These are phyloP conservation scores for Macrostomum cliftonense DNA, from an alignment of 2,888 invertebrate species.

Conservation along the genomic window DNA sequence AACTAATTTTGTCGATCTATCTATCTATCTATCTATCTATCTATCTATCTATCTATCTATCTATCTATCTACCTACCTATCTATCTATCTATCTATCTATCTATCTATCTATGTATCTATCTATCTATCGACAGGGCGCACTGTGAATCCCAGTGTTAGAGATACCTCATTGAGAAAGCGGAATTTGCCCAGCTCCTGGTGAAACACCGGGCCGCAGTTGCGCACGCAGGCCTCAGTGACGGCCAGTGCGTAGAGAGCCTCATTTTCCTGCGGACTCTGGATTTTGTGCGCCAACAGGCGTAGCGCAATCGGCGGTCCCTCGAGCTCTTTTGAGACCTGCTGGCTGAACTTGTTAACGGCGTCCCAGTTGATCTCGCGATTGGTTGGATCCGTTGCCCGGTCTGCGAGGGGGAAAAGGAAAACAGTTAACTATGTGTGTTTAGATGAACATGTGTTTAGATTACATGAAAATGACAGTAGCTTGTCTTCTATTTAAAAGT, in stretches of 20 bases:
- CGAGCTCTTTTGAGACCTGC: constrained; percentile 55
- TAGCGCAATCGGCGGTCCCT: constrained; percentile 63
- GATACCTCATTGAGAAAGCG: constrained; percentile 70
- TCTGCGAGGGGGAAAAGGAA: constrained; percentile 40
- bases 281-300: constrained; percentile 64
- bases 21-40: too few species aligned
- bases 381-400: constrained; percentile 61
- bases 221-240: constrained; percentile 61
- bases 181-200: constrained; percentile 80
- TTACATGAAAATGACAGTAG: too few species aligned
- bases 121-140: too few species aligned
- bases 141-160: constrained; percentile 56
- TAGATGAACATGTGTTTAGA: too few species aligned
- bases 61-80: too few species aligned
- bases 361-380: constrained; percentile 57
- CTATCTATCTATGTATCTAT: too few species aligned
- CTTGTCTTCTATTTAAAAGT: too few species aligned
- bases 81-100: too few species aligned
- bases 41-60: too few species aligned
- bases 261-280: constrained; percentile 59
- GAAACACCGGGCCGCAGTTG: constrained; percentile 61
- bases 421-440: too few species aligned
- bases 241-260: constrained; percentile 61
- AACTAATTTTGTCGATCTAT: too few species aligned
- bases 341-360: constrained; percentile 66